Conservation (phyloP, 2,888 invertebrate species). For the Hylaea fasciaria region DNA sequence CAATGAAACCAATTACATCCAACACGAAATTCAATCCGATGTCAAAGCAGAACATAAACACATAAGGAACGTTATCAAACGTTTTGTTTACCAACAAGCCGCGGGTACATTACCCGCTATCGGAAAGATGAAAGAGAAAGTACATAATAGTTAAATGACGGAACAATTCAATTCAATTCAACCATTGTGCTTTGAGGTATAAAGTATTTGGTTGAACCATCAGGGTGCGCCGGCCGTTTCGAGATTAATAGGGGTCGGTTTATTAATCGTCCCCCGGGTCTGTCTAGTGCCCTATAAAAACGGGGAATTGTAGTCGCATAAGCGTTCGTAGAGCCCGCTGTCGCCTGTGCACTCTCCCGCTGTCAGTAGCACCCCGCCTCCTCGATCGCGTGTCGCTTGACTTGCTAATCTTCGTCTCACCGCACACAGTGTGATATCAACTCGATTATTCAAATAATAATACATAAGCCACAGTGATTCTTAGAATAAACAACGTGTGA, state of each 20-base stretch:
- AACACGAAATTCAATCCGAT: not conserved
- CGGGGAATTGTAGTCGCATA: too few species aligned
- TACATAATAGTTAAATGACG: too few species aligned
- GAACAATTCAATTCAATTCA: not conserved
- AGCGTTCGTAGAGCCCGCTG: not conserved
- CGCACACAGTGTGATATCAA: conserved; percentile 34
- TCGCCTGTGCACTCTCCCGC: conserved; percentile 16
- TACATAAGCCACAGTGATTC: too few species aligned
- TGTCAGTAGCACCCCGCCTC: conserved; percentile 20
- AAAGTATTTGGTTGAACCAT: too few species aligned
- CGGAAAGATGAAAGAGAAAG: too few species aligned
- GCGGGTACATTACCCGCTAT: conserved; percentile 1
- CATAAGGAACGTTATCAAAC: conserved; percentile 6
- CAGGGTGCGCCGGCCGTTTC: too few species aligned
- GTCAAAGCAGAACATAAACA: conserved; percentile 9
- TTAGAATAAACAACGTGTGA: too few species aligned
- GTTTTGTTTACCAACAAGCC: conserved; percentile 9
- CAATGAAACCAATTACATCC: conserved; percentile 16
- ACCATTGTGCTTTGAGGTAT: too few species aligned
- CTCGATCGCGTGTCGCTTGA: conserved; percentile 29
- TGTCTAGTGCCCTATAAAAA: too few species aligned
- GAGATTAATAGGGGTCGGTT: too few species aligned
- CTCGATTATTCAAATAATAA: conserved; percentile 24
- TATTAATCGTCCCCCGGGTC: too few species aligned
- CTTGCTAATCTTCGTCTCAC: conserved; percentile 40